phyloP scores from a whole-genome alignment of 2,888 invertebrate genomes.

The Luperina nickerlii region DNA sequence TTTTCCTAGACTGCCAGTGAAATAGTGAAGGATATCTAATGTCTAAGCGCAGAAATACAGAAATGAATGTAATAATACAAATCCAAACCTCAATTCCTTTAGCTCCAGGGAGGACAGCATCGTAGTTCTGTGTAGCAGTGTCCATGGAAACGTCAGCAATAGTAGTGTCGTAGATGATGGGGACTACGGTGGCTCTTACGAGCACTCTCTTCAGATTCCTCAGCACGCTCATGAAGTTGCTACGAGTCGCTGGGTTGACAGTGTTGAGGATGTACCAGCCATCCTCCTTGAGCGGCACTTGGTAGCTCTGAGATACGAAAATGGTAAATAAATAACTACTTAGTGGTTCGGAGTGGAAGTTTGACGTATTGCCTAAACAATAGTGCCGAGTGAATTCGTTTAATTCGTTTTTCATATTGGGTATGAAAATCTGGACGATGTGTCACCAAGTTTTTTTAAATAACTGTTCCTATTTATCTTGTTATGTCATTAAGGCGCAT shows the following conservation, averaged over 20 bases:
- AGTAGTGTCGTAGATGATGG: conserved; percentile 91
- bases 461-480: neutral
- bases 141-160: conserved; percentile 97
- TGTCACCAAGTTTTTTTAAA: neutral
- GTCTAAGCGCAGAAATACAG: neutral
- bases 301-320: conserved; percentile 86
- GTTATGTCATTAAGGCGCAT: neutral
- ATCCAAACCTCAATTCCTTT: conserved; percentile 93
- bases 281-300: conserved; percentile 92
- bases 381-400: neutral
- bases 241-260: conserved; percentile 89
- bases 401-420: neutral
- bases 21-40: neutral
- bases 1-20: neutral
- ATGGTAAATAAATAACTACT: neutral
- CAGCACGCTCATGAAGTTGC: conserved; percentile 96
- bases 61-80: neutral
- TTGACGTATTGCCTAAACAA: too few relatives aligned
- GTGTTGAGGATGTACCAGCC: conserved; percentile 90
- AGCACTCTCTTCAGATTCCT: conserved; percentile 95
- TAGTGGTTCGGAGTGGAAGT: neutral
- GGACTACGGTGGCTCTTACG: conserved; percentile 93
- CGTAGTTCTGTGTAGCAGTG: conserved; percentile 92
- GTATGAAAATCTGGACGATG: neutral
- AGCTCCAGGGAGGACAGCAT: conserved; percentile 91